Base-by-base conservation (phyloP, 2,113 vertebrate species). In the Erythrolamprus reginae region DNA sequence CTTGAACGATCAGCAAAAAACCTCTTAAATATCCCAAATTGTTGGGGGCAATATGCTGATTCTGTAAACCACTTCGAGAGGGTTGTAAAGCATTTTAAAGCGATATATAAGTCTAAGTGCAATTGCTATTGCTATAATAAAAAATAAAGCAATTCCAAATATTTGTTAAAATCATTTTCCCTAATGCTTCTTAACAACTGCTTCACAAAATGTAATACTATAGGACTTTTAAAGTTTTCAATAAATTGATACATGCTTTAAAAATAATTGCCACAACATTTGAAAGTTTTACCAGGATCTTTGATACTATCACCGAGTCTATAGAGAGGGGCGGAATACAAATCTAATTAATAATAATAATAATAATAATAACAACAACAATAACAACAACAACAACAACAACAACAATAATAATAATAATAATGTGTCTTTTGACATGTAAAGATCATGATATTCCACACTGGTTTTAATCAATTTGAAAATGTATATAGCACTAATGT, bases 371-470 rank as follows among this genome's bases (percentile, higher is more conserved):
- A n/a, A n/a, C n/a, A n/a, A n/a, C n/a, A n/a, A n/a, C n/a, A n/a
- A n/a, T n/a, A n/a, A n/a, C n/a, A n/a, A n/a, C n/a, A n/a, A n/a
- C n/a, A n/a, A n/a, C n/a, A n/a, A n/a, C n/a, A n/a, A n/a, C n/a
- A n/a, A n/a, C n/a, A n/a, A n/a, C n/a, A n/a, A n/a, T n/a, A n/a
- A n/a, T n/a, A n/a, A n/a, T n/a, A n/a, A n/a, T n/a, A n/a, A n/a
- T n/a, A n/a, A 93, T 94, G 95, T 96, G 94, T 95, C 92, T 93
- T 93, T 92, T 95, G 93, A 95, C 90, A 91, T 10, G 89, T 93
- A 96, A 94, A 95, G 94, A 90, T 94, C 86, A 88, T 13, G 94
- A 90, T 94, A 93, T 92, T 95, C 95, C 92, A 90, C 12, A 4
- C 26, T 86, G 55, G 90, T 94, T 95, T 92, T 89, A 90, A 94